Evolutionary conservation across 2,888 invertebrate species (phyloP).

Genomic region (Spialia ferax): DNA sequence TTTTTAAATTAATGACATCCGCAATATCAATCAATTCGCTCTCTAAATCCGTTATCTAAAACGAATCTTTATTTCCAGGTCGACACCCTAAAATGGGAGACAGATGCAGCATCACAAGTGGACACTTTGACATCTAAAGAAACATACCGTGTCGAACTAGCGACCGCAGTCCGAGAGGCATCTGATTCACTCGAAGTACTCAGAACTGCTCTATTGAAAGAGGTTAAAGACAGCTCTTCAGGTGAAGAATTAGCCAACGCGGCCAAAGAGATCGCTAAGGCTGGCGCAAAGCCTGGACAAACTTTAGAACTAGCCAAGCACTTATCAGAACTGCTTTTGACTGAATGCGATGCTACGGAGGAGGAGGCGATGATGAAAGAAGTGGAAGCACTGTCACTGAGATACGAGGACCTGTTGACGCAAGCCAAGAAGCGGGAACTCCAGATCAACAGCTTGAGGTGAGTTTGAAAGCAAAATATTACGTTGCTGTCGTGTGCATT

Average conservation of each 20-base stretch:
- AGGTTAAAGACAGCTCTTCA: constrained; percentile 79
- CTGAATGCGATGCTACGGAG: constrained; percentile 90
- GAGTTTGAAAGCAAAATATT: constrained; percentile 52
- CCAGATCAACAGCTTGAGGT: constrained; percentile 93
- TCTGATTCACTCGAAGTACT: constrained; percentile 89
- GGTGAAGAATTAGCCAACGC: constrained; percentile 87
- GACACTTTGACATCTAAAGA: constrained; percentile 94
- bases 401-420: constrained; percentile 89
- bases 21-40: background rate
- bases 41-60: background rate
- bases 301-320: constrained; percentile 94
- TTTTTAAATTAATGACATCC: too few relatives aligned
- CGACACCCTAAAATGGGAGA: constrained; percentile 91
- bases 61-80: constrained; percentile 64
- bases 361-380: constrained; percentile 89
- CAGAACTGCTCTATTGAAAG: constrained; percentile 80
- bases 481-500: constrained; percentile 22
- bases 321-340: constrained; percentile 90
- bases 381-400: constrained; percentile 88
- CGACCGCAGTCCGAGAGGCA: constrained; percentile 91
- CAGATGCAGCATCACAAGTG: constrained; percentile 93
- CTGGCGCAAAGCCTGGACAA: constrained; percentile 92
- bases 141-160: constrained; percentile 92
- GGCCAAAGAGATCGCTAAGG: constrained; percentile 91
- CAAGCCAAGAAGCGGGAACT: constrained; percentile 92